Conservation (phyloP, 1,140 invertebrate genomes). For the Oryctes rhinoceros region DNA sequence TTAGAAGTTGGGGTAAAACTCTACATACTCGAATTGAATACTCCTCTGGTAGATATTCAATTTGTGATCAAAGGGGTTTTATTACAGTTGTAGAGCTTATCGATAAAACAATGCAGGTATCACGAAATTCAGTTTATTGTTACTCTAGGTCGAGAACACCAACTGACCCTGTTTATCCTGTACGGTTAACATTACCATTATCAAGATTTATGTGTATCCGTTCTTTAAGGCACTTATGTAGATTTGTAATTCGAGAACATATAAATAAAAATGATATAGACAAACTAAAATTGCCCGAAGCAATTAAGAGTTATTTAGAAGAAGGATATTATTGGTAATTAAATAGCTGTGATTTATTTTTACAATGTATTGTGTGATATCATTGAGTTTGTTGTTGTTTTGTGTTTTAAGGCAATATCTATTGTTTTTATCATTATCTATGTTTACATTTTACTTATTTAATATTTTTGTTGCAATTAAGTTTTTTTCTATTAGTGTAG, state of each 20-base stretch:
- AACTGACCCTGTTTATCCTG: conserved; percentile 73
- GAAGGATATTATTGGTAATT: conserved; percentile 57
- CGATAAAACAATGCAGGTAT: conserved; percentile 72
- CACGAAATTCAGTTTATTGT: conserved; percentile 73
- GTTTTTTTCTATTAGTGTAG: conserved; percentile 16
- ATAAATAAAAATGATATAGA: conserved; percentile 76
- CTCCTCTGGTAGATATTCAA: conserved; percentile 71
- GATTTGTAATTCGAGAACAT: conserved; percentile 80
- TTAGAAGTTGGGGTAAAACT: conserved; percentile 77
- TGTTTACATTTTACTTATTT: background rate
- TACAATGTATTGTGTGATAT: conserved; percentile 37
- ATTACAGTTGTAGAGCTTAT: conserved; percentile 73
- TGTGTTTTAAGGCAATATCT: conserved; percentile 7
- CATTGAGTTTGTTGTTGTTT: conserved; percentile 27
- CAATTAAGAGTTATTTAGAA: conserved; percentile 72
- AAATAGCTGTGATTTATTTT: conserved; percentile 41
- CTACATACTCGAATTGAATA: conserved; percentile 76
- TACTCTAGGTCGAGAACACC: conserved; percentile 70
- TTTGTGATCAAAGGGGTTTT: conserved; percentile 69
- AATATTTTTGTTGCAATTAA: conserved; percentile 14
- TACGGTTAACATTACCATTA: conserved; percentile 78
- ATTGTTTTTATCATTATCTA: conserved; percentile 30
- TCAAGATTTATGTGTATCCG: conserved; percentile 79
- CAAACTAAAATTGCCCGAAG: conserved; percentile 74
- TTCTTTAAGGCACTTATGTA: conserved; percentile 78